Evolutionary conservation across 2,113 vertebrate species (phyloP).

Genomic region (Sminthopsis crassicaudata): DNA sequence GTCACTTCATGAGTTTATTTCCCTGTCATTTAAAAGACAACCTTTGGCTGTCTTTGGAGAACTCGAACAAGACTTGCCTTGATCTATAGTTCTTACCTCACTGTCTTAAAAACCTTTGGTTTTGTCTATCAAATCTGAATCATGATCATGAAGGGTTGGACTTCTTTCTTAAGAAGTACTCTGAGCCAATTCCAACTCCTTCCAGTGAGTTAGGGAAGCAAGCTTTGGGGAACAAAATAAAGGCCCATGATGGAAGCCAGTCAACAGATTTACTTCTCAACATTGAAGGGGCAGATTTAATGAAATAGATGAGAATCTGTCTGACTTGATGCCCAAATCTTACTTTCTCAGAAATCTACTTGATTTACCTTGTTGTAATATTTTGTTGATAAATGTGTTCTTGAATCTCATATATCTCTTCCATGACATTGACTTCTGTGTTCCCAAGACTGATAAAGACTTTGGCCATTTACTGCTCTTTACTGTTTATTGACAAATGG

Average conservation of each 20-base stretch:
- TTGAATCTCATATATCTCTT: background rate
- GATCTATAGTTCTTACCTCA: background rate
- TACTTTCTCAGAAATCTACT: background rate
- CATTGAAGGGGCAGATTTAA: background rate
- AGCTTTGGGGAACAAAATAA: background rate
- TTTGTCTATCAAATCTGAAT: background rate
- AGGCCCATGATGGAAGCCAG: background rate
- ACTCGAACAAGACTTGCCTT: background rate
- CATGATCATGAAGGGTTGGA: background rate
- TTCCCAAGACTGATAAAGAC: background rate
- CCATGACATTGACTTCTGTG: background rate
- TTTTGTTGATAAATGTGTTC: background rate
- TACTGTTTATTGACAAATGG: background rate
- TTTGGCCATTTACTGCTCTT: background rate
- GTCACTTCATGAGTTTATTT: background rate
- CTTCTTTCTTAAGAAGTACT: background rate
- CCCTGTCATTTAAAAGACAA: background rate
- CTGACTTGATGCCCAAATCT: background rate
- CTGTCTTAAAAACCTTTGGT: background rate
- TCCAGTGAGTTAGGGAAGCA: background rate
- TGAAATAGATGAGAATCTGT: background rate
- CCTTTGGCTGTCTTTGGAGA: background rate
- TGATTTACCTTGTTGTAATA: background rate
- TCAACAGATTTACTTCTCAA: background rate
- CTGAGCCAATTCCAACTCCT: background rate